Percentiles rank a stretch among this genome's conserved stretches.
Conservation (phyloP, 2,113 vertebrate species). For the Eulemur rufifrons region DNA sequence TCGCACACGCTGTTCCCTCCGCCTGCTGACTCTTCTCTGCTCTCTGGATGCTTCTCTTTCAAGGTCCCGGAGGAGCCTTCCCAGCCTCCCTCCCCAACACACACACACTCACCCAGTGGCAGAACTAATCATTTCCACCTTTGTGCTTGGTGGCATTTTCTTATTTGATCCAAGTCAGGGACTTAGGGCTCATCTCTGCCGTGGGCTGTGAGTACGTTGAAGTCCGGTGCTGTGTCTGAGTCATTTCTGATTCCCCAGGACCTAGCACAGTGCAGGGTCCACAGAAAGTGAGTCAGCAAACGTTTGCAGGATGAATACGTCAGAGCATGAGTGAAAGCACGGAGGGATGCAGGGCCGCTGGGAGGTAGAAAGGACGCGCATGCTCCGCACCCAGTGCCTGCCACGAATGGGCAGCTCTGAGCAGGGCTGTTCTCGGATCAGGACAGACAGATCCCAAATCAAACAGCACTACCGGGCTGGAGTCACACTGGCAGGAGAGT, state of each 20-base stretch:
- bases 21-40: not conserved
- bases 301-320: not conserved
- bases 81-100: not conserved
- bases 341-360: not conserved
- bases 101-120: not conserved
- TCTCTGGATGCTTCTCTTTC: not conserved
- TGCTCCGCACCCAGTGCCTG: not conserved
- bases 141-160: not conserved
- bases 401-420: no score
- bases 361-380: rapidly evolving
- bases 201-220: not conserved
- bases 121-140: not conserved
- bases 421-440: not conserved
- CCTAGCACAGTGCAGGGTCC: not conserved
- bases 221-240: not conserved
- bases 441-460: not conserved
- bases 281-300: not conserved
- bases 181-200: no score
- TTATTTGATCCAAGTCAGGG: not conserved
- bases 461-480: not conserved
- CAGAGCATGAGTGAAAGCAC: not conserved
- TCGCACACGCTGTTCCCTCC: not conserved
- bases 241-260: not conserved
- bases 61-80: not conserved
- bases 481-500: not conserved